These are phyloP conservation scores for Erpornis zantholeuca DNA, from an alignment of 2,113 vertebrate species.

Conservation along the genomic window DNA sequence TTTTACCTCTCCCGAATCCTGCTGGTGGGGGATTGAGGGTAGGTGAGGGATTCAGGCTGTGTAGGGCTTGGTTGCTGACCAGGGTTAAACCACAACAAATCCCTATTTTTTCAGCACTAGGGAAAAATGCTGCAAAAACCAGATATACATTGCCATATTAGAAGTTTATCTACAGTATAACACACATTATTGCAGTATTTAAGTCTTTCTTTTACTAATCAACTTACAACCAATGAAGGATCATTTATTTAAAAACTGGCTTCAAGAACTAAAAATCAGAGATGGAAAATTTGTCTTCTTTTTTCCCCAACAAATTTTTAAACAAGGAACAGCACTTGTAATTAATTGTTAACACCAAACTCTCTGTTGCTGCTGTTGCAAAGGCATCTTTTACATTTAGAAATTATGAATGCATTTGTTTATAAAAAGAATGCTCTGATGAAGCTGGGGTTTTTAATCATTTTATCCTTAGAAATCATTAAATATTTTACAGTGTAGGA, in stretches of 20 bases:
- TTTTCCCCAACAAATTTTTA: not conserved
- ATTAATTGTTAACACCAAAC: not conserved
- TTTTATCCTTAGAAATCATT: not conserved
- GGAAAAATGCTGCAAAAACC: not conserved
- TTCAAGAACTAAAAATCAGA: not conserved
- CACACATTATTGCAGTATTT: not conserved
- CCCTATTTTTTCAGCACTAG: not conserved
- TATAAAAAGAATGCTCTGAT: not conserved
- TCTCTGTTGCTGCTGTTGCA: not conserved
- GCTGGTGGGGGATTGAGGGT: not conserved
- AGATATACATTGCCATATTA: not conserved
- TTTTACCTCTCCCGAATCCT: not conserved
- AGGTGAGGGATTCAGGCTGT: too few relatives aligned
- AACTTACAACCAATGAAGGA: not conserved
- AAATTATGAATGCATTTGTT: not conserved
- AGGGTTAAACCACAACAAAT: not conserved
- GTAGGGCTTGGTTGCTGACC: not conserved
- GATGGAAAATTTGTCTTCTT: not conserved
- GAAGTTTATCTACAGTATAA: not conserved
- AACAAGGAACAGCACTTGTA: not conserved
- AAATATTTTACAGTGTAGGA: not conserved
- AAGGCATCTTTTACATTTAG: not conserved
- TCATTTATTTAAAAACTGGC: not conserved
- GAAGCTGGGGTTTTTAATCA: fast-evolving
- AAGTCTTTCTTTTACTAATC: not conserved